Conservation (phyloP, 2,888 invertebrate species). For the Parelbella ahira region DNA sequence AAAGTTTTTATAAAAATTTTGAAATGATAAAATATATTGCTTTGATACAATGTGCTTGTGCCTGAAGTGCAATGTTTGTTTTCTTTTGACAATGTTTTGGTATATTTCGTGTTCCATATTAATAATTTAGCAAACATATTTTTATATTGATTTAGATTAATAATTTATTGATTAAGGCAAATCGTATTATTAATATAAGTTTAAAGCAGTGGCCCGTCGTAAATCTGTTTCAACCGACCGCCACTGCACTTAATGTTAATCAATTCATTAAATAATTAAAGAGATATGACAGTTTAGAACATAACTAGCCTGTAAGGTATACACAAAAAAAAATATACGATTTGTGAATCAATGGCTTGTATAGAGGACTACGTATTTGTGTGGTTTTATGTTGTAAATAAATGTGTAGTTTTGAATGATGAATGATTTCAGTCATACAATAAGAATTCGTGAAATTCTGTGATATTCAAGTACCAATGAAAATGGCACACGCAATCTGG, state of each 20-base stretch:
- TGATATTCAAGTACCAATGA: constrained; percentile 38
- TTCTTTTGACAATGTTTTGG: constrained; percentile 32
- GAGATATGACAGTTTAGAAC: constrained; percentile 19
- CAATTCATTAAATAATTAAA: constrained; percentile 11
- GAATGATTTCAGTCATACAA: constrained; percentile 26
- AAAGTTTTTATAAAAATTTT: constrained; percentile 50
- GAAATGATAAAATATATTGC: constrained; percentile 37
- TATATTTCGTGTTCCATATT: constrained; percentile 50
- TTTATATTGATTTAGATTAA: constrained; percentile 30
- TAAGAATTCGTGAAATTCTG: constrained; percentile 32
- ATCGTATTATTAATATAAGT: constrained; percentile 19
- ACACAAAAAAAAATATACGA: constrained; percentile 29
- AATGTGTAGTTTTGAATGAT: constrained; percentile 32
- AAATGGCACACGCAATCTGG: constrained; percentile 29
- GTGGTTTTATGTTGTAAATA: constrained; percentile 32
- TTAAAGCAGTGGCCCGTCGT: constrained; percentile 26
- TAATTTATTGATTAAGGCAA: constrained; percentile 25
- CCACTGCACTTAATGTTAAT: constrained; percentile 8
- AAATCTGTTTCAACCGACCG: constrained; percentile 29
- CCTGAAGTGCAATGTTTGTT: constrained; percentile 50
- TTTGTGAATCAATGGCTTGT: constrained; percentile 18
- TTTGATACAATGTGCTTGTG: constrained; percentile 56
- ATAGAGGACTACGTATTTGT: constrained; percentile 19
- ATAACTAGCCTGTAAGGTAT: constrained; percentile 22
- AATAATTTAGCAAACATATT: constrained; percentile 31